These are phyloP conservation scores for Pararge aegeria DNA, from an alignment of 1,140 invertebrate genomes.

Conservation along the genomic window DNA sequence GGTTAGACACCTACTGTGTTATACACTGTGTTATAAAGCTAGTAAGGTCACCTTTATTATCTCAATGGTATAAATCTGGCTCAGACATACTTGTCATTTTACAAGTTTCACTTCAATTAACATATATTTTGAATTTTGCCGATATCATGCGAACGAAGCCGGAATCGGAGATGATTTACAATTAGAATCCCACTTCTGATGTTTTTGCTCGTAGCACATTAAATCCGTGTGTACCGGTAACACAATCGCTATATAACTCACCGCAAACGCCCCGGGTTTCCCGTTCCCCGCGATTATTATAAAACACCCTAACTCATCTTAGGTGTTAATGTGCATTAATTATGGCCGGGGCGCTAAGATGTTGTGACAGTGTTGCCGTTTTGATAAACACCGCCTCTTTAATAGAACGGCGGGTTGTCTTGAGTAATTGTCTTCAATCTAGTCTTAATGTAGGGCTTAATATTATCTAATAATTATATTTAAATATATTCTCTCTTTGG, in stretches of 20 bases:
- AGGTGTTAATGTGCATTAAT: constrained; percentile 73
- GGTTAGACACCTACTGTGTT: too few species aligned
- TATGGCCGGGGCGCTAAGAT: constrained; percentile 54
- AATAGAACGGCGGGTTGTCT: constrained; percentile 29
- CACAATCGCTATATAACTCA: constrained; percentile 45
- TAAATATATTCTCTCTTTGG: too few species aligned
- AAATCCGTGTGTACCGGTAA: constrained; percentile 31
- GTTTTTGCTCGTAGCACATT: not conserved
- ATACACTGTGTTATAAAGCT: too few species aligned
- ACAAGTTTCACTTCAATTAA: too few species aligned
- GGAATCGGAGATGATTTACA: too few species aligned
- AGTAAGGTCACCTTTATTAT: too few species aligned
- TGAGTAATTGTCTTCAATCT: constrained; percentile 9
- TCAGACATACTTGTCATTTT: too few species aligned
- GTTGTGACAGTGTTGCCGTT: constrained; percentile 54
- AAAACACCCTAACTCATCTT: constrained; percentile 59
- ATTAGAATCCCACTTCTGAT: not conserved
- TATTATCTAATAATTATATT: too few species aligned
- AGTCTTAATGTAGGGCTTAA: not conserved
- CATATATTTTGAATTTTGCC: too few species aligned
- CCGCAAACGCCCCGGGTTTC: constrained; percentile 45
- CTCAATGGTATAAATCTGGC: too few species aligned
- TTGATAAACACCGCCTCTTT: constrained; percentile 47
- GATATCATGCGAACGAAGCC: too few species aligned
- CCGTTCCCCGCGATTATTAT: constrained; percentile 56